Evolutionary conservation across 2,797 vertebrate genomes (phyloP), one percentile per base, ranked within the genome.

Genomic region (Enteromius paludinosus): DNA sequence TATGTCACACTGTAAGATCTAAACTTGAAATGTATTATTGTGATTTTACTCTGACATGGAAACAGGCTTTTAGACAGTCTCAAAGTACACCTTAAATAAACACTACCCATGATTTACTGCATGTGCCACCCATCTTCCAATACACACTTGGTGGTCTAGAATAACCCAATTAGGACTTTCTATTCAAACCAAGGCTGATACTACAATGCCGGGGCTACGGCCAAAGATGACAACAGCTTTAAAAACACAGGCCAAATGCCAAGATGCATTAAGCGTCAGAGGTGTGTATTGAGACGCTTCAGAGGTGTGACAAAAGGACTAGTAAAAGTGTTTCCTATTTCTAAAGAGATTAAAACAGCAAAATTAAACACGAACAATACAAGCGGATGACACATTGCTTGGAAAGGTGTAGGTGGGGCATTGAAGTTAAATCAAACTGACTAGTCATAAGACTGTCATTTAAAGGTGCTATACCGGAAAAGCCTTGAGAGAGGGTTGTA

Each of bases 171-270:
- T 83, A 75, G 20, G 65, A 59, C 45, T 47, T 61, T 61, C 52
- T 35, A 45, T 77, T 66, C 0, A 77, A 41, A 9, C 41, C 41
- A 41, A 70, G 20, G 11, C 69, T 59, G 28, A 30, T 18, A 69
- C 28, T 68, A 56, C 72, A 82, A 82, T 47, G 20, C 72, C 0
- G 18, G 35, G 49, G 35, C 14, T 8, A 17, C 1, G 5, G 49
- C 62, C 62, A 68, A 76, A 59, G 38, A 59, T 56, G 18, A 59
- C 25, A 59, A 35, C 62, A 82, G 81, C 47, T 82, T 45, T 66
- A 54, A 75, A 82, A 76, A 82, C 72, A 69, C 25, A 47, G 81
- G 72, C 49, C 65, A 83, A 72, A 84, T 66, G 77, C 75, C 77
- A 9, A 72, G 30, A 23, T 43, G 68, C 14, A 59, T 71, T 78